These are phyloP conservation scores for Micrastur ruficollis DNA, from an alignment of 2,797 vertebrate genomes.

Conservation along the genomic window DNA sequence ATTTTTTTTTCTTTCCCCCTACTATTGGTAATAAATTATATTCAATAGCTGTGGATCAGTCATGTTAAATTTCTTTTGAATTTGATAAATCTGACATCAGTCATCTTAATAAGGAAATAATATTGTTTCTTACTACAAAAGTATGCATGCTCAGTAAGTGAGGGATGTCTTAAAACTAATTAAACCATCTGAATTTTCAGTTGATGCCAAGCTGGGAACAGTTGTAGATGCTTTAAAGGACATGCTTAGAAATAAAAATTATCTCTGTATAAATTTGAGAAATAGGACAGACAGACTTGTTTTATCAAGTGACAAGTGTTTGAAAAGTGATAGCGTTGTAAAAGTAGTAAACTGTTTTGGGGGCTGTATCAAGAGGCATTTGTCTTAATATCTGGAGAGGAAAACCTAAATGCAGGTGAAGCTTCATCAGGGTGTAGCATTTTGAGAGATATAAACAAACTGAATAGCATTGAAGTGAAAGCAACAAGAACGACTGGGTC, in stretches of 20 bases:
- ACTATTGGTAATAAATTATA: background rate
- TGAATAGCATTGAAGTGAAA: background rate
- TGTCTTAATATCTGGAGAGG: background rate
- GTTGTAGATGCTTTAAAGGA: background rate
- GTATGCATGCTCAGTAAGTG: background rate
- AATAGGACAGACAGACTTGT: background rate
- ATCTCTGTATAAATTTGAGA: background rate
- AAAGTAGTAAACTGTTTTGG: background rate
- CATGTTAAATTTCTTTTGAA: background rate
- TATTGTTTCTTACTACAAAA: background rate
- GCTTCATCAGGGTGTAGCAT: background rate
- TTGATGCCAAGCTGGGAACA: background rate
- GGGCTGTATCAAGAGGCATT: background rate
- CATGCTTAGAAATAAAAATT: background rate
- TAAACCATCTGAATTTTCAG: background rate
- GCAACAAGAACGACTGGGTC: background rate
- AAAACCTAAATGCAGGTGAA: background rate
- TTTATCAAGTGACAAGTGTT: background rate
- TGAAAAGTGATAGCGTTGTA: background rate
- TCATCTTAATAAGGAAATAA: background rate
- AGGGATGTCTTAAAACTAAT: background rate
- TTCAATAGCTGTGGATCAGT: background rate
- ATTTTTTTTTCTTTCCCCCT: background rate
- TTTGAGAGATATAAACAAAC: background rate
- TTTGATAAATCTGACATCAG: background rate